phyloP scores from a whole-genome alignment of 1,140 invertebrate genomes.

The Ceratitis capitata region DNA sequence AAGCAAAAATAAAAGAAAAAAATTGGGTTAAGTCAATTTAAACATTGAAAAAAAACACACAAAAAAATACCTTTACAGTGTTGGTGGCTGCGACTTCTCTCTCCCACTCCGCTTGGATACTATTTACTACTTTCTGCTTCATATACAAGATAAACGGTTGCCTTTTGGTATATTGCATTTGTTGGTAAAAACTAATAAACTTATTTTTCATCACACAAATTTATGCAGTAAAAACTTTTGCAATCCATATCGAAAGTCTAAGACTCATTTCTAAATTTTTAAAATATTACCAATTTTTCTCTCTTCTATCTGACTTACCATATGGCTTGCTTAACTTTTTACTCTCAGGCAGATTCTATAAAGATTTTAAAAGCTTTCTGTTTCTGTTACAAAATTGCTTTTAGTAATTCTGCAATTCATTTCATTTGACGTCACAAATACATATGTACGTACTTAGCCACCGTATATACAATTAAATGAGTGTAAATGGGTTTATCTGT shows the following conservation, averaged over 20 bases:
- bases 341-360: background rate
- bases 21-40: slow-evolving; percentile 31
- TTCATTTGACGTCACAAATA: background rate
- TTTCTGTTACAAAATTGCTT: background rate
- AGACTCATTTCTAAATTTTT: background rate
- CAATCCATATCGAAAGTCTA: background rate
- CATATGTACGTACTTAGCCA: no score
- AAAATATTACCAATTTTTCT: background rate
- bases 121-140: background rate
- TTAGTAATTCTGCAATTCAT: background rate
- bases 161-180: background rate
- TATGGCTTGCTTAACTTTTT: background rate
- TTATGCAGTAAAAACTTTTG: background rate
- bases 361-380: background rate
- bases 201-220: background rate
- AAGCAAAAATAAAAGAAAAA: background rate
- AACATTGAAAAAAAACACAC: background rate
- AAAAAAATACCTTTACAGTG: background rate
- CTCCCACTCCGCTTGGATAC: background rate
- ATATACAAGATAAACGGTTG: background rate
- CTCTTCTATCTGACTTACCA: background rate
- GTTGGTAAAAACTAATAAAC: background rate
- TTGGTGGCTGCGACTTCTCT: background rate
- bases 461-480: no score
- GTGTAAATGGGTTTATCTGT: no score